These are phyloP conservation scores for Hymenopus coronatus DNA, from an alignment of 2,888 invertebrate species.

Conservation along the genomic window DNA sequence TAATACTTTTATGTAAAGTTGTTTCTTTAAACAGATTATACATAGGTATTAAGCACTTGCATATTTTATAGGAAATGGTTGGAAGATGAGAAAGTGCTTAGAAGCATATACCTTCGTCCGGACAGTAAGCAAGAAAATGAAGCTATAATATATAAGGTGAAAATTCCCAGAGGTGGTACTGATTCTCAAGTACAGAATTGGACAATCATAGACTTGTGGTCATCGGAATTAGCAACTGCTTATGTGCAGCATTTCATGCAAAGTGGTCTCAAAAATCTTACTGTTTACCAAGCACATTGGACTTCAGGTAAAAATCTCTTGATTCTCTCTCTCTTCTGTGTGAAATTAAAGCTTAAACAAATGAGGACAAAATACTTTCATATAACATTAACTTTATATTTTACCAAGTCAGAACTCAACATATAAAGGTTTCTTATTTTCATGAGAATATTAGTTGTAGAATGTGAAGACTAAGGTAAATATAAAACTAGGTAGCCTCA, in stretches of 20 bases:
- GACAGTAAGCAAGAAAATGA: neutral
- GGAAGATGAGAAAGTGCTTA: neutral
- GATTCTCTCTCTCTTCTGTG: neutral
- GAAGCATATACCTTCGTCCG: neutral
- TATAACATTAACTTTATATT: too few species aligned
- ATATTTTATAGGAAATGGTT: neutral
- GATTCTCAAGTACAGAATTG: conserved; percentile 14
- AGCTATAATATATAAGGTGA: neutral
- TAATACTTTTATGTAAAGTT: too few species aligned
- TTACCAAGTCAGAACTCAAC: too few species aligned
- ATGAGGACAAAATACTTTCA: too few species aligned
- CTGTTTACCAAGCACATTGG: conserved; percentile 32
- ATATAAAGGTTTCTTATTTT: too few species aligned
- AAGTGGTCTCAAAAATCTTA: conserved; percentile 12
- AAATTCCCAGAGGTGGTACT: neutral
- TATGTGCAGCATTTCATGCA: neutral
- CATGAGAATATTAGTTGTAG: too few species aligned
- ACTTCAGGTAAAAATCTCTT: conserved; percentile 28
- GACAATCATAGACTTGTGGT: conserved; percentile 26
- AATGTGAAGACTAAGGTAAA: too few species aligned
- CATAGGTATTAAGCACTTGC: neutral
- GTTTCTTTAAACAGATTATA: too few species aligned
- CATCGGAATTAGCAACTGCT: conserved; percentile 18
- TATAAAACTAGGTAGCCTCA: too few species aligned
- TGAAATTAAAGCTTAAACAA: too few species aligned